Conservation (phyloP, 2,888 invertebrate genomes). For the Cheilosia grossa region DNA sequence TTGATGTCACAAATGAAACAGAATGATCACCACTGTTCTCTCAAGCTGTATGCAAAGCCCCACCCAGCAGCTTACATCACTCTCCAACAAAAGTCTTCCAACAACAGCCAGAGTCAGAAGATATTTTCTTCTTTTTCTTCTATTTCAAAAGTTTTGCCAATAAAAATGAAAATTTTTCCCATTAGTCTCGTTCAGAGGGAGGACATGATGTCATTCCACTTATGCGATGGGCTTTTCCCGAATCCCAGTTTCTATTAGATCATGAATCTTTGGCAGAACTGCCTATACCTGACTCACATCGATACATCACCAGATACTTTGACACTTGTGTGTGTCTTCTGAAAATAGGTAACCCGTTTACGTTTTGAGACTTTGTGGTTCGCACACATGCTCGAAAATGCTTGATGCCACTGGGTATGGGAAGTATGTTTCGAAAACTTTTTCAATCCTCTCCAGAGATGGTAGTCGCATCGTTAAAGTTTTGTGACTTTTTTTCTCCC, state of each 20-base stretch:
- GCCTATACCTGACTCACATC: background rate
- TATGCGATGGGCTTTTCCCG: background rate
- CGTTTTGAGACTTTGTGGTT: background rate
- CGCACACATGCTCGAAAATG: background rate
- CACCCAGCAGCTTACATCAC: no score
- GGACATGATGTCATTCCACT: background rate
- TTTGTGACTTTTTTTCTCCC: no score
- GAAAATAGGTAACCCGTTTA: background rate
- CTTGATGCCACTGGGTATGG: background rate
- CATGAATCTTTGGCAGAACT: constrained; percentile 22
- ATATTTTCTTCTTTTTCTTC: background rate
- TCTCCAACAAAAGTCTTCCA: background rate
- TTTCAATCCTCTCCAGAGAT: no score
- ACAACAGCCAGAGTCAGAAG: background rate
- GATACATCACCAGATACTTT: constrained; percentile 6
- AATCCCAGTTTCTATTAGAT: background rate
- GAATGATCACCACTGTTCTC: no score
- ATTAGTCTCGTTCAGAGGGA: constrained; percentile 9
- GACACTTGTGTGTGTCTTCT: background rate
- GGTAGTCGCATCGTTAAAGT: no score
- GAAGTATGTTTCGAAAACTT: background rate
- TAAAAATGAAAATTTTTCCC: constrained; percentile 35
- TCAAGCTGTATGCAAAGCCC: no score
- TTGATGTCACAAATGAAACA: no score
- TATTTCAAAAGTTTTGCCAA: constrained; percentile 23